A percentile compares a stretch with the other conserved stretches of the same genome.
Evolutionary conservation across 1,140 invertebrate genomes (phyloP).

Genomic region (Pararge aegeria): DNA sequence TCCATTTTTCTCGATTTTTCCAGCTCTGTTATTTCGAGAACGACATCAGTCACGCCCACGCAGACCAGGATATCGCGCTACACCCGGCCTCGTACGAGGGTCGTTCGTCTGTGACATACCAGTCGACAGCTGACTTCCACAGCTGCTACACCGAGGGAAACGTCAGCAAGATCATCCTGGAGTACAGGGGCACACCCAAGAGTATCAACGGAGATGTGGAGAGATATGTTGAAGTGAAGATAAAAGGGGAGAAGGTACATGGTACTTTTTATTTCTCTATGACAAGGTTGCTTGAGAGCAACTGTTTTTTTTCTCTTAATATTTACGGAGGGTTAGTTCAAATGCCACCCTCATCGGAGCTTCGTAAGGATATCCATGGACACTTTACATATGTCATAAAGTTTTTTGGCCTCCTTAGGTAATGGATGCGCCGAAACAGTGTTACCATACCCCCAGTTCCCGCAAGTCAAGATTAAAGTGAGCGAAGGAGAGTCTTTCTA

Average conservation of each 20-base stretch:
- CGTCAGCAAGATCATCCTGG: slow-evolving; percentile 36
- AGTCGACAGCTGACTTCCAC: slow-evolving; percentile 25
- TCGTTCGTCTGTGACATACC: slow-evolving; percentile 33
- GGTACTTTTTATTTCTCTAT: too few relatives aligned
- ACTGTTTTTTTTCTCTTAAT: too few relatives aligned
- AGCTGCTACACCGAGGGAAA: slow-evolving; percentile 26
- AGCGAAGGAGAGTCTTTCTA: too few relatives aligned
- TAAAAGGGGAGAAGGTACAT: slow-evolving; percentile 41
- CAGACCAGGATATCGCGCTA: slow-evolving; percentile 44
- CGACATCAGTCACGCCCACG: slow-evolving; percentile 43
- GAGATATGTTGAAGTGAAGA: slow-evolving; percentile 46
- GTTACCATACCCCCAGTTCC: too few relatives aligned
- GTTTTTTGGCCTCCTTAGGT: too few relatives aligned
- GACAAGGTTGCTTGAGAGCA: too few relatives aligned
- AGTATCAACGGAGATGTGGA: slow-evolving; percentile 39
- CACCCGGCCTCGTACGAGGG: slow-evolving; percentile 50
- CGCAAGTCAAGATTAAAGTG: too few relatives aligned
- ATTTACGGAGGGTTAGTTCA: too few relatives aligned
- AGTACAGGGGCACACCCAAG: slow-evolving; percentile 43
- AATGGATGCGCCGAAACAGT: too few relatives aligned
- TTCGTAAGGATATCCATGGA: too few relatives aligned
- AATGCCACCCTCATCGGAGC: too few relatives aligned
- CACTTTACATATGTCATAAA: too few relatives aligned
- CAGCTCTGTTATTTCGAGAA: slow-evolving; percentile 50
- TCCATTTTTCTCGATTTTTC: slow-evolving; percentile 5